Conservation (phyloP, 2,797 vertebrate species). For the Hypotaenidia philippensis region DNA sequence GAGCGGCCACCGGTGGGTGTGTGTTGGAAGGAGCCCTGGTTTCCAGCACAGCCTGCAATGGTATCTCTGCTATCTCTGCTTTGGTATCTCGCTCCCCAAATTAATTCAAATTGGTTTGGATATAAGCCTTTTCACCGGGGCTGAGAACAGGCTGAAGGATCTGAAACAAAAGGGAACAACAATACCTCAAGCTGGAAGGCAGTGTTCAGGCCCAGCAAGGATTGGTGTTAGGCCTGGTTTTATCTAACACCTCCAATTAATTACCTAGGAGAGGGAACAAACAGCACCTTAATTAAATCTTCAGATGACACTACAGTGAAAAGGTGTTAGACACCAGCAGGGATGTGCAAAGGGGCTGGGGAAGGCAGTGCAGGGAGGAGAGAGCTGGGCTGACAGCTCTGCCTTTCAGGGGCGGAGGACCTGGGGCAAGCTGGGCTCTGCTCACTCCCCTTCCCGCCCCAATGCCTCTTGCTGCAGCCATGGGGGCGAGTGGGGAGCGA, state of each 20-base stretch:
- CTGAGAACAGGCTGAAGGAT: constrained; percentile 44
- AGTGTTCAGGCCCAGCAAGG: constrained; percentile 33
- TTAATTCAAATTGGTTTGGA: constrained; percentile 61
- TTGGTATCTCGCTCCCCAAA: constrained; percentile 63
- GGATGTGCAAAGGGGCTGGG: background rate
- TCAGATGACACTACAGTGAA: constrained; percentile 63
- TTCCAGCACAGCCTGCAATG: constrained; percentile 67
- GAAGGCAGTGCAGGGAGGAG: background rate
- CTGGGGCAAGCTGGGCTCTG: background rate
- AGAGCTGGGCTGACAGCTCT: background rate
- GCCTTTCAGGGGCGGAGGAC: rapidly evolving
- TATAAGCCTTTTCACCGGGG: constrained; percentile 40
- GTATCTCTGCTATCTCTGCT: background rate
- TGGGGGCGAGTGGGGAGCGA: background rate
- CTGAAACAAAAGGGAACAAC: constrained; percentile 65
- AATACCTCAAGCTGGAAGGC: constrained; percentile 42
- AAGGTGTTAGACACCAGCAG: constrained; percentile 64
- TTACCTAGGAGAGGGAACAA: constrained; percentile 67
- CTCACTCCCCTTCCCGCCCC: background rate
- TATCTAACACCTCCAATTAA: constrained; percentile 74
- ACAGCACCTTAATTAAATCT: constrained; percentile 76
- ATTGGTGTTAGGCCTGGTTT: constrained; percentile 30
- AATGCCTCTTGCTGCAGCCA: background rate
- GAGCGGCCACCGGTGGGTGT: background rate
- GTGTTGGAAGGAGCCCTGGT: constrained; percentile 48